Percentiles rank a stretch among this genome's conserved stretches.
These are phyloP conservation scores for Microdon myrmicae DNA, from an alignment of 2,888 invertebrate species.

Conservation along the genomic window DNA sequence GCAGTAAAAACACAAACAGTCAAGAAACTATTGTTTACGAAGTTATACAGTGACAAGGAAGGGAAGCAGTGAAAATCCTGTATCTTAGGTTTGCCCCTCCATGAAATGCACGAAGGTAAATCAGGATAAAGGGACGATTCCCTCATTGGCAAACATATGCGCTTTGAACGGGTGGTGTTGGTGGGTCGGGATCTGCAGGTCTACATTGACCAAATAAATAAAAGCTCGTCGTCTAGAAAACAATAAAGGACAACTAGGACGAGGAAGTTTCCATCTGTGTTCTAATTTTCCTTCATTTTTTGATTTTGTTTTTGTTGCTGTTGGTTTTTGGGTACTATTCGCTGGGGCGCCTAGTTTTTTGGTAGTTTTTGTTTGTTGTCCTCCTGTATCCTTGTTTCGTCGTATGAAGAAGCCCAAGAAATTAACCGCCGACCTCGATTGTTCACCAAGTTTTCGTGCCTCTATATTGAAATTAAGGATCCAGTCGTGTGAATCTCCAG, in stretches of 20 bases:
- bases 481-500: too few species aligned
- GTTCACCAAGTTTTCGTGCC: slow-evolving; percentile 38
- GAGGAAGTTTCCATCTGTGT: slow-evolving; percentile 2
- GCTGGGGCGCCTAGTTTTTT: slow-evolving; percentile 38
- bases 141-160: slow-evolving; percentile 6
- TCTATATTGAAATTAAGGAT: too few species aligned
- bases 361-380: slow-evolving; percentile 4
- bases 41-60: too few species aligned
- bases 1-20: too few species aligned
- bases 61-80: too few species aligned
- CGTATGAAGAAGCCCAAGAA: slow-evolving; percentile 30
- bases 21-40: too few species aligned
- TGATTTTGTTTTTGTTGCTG: slow-evolving; percentile 1
- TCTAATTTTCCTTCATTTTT: slow-evolving; percentile 3
- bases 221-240: slow-evolving; percentile 44
- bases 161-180: neutral
- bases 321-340: slow-evolving; percentile 38
- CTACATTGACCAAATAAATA: slow-evolving; percentile 20
- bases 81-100: too few species aligned
- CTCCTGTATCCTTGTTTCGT: slow-evolving; percentile 22
- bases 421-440: slow-evolving; percentile 32
- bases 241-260: slow-evolving; percentile 44
- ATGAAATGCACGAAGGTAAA: slow-evolving; percentile 24
- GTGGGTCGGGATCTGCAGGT: slow-evolving; percentile 10
- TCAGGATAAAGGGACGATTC: slow-evolving; percentile 34